A percentile compares a stretch with the other conserved stretches of the same genome.
Evolutionary conservation across 2,797 vertebrate species (phyloP).

Genomic region (Manis pentadactyla): DNA sequence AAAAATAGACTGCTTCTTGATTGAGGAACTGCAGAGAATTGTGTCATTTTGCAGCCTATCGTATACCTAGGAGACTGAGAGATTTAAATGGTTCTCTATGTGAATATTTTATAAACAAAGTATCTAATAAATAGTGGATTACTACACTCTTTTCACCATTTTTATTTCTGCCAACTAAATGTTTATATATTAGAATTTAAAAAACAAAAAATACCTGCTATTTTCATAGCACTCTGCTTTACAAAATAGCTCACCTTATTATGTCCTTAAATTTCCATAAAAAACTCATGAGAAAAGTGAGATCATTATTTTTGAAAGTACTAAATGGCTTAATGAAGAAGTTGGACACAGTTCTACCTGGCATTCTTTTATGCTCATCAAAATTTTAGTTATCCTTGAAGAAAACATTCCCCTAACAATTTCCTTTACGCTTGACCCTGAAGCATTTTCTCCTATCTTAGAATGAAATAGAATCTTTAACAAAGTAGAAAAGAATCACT

Average conservation of each 20-base stretch:
- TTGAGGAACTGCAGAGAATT: background rate
- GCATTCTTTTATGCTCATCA: background rate
- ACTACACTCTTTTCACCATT: background rate
- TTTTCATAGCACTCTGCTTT: background rate
- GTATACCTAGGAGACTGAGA: background rate
- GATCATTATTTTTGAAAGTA: background rate
- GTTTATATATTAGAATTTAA: background rate
- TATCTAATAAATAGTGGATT: background rate
- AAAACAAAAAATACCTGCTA: background rate
- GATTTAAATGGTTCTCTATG: background rate
- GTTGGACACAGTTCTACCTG: background rate
- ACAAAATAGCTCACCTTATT: background rate
- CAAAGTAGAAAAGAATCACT: background rate
- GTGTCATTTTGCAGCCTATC: background rate
- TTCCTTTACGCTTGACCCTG: background rate
- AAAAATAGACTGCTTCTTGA: background rate
- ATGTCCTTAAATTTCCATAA: slow-evolving; percentile 1
- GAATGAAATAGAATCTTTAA: background rate
- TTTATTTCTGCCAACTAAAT: slow-evolving; percentile 4
- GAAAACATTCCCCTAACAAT: background rate
- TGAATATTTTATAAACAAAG: background rate
- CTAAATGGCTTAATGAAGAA: background rate
- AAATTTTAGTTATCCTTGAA: background rate
- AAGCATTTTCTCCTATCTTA: background rate
- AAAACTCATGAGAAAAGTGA: background rate